phyloP scores from a whole-genome alignment of 2,113 vertebrate genomes.

The Redunca redunca region DNA sequence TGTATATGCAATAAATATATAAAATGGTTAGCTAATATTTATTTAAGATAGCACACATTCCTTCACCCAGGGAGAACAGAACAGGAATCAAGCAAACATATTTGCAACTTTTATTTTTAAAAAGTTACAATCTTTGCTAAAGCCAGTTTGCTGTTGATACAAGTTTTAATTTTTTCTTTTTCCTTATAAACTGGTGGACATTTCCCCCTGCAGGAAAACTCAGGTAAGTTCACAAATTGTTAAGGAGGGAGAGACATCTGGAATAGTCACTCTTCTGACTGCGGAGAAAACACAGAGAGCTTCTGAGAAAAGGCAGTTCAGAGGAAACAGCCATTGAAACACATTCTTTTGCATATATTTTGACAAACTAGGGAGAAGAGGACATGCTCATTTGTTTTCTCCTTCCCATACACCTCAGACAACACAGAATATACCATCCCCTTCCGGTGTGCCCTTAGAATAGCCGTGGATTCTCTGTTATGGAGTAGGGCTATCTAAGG shows the following conservation, averaged over 20 bases:
- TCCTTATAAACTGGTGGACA: slow-evolving; percentile 39
- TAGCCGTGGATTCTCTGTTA: background rate
- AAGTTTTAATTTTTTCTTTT: background rate
- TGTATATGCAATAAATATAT: background rate
- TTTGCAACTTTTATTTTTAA: background rate
- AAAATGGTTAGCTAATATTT: background rate
- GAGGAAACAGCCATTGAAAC: background rate
- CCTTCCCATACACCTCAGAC: background rate
- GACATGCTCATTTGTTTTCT: background rate
- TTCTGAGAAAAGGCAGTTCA: background rate
- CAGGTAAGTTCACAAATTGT: background rate
- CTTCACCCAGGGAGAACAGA: background rate
- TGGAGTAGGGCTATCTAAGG: background rate
- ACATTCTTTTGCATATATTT: background rate
- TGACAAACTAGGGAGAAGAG: background rate
- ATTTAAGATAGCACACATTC: background rate
- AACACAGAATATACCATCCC: background rate
- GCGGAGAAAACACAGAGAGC: background rate
- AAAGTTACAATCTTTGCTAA: background rate
- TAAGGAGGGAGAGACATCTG: background rate
- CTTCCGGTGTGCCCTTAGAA: background rate
- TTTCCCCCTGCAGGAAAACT: slow-evolving; percentile 71
- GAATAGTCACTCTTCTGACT: background rate
- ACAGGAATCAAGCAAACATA: background rate
- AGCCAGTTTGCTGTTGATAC: background rate